Evolutionary conservation across 2,888 invertebrate genomes (phyloP), one percentile per base, ranked within the genome.

Genomic region (Drosophila meridiana): DNA sequence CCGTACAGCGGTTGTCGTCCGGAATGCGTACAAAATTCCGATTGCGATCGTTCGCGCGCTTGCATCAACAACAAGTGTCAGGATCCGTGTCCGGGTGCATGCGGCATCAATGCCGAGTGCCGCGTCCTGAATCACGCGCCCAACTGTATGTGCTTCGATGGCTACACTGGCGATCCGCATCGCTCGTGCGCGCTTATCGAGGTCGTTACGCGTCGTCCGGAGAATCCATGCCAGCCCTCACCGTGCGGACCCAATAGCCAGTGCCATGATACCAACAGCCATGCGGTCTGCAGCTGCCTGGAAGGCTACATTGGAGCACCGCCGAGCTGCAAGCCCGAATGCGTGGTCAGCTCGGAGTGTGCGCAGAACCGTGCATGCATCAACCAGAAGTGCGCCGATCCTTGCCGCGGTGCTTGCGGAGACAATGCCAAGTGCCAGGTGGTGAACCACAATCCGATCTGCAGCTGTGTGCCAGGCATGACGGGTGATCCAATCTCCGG

Each of bases 61-160:
- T 97, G 97, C 93, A 94, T 95, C 74, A 96, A 95, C 92, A 96
- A 96, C 92, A 96, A 96, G 94, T 97, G 97, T 91, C 94, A 94
- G 90, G 95, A 97, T 93, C 97, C 97, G 64, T 97, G 97, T 91
- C 95, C 95, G 68, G 96, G 96, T 77, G 95, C 95, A 73, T 97
- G 97, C 92, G 97, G 97, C 79, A 94, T 96, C 77, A 96, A 96
- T 92, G 96, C 97, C 32, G 96, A 96, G 92, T 97, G 97, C 93
- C 94, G 94, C 83, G 96, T 96, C 63, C 93, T 95, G 78, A 96
- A 96, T 93, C 97, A 97, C 93, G 95, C 96, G 85, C 96, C 97
- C 74, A 95, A 95, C 87, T 97, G 97, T 93, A 94, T 95, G 90
- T 97, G 97, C 93, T 94, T 95, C 70, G 94, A 95, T 87, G 96